Base-by-base conservation (phyloP, 2,888 invertebrate genomes). In the Rhamphomyia laevipes region DNA sequence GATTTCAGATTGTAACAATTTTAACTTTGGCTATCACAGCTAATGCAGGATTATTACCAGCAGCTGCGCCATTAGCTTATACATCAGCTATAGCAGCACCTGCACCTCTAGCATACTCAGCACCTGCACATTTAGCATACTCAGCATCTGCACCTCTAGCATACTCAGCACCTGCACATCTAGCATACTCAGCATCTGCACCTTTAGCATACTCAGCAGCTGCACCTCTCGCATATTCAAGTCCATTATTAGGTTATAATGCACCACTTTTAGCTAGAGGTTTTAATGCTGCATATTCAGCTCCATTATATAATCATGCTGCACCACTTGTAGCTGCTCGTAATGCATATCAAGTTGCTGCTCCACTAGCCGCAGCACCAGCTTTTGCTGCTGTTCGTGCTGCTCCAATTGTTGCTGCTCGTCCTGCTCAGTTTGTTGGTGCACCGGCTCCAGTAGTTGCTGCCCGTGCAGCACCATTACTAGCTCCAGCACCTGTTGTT, bases 21-120 rank as follows among this genome's bases (percentile, higher is more conserved):
- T 65, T 66, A 60, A 64, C 66, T 45, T 59, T 71, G 63, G 68
- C 67, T 43, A 58, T 67, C 16, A 58, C 64, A 35, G 65, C 62
- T 43, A 65, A 63, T 53, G 71, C 66, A 49, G 66, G 67, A 58
- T 51, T 67, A 41, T 58, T 63, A 45, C 58, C 60, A 27, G 55
- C 57, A 17, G 62, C 61, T 27, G 60, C 63, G 44, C 61, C 63
- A 33, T 48, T 53, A 17, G 51, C 53, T 18, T 57, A 55, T 42
- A 52, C 52, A 43, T 57, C 58, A 45, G 53, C 55, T 18, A 50
- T 54, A 43, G 52, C 52, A 43, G 57, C 58, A 45, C 53, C 54
- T 27, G 51, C 54, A 42, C 49, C 49, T 38, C 48, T 45, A 46
- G 49, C n/a, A 35, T 35, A n/a, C 13, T 35, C 35, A 10, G 4